These are phyloP conservation scores for Drosophila ezoana DNA, from an alignment of 2,888 invertebrate species.

Conservation along the genomic window DNA sequence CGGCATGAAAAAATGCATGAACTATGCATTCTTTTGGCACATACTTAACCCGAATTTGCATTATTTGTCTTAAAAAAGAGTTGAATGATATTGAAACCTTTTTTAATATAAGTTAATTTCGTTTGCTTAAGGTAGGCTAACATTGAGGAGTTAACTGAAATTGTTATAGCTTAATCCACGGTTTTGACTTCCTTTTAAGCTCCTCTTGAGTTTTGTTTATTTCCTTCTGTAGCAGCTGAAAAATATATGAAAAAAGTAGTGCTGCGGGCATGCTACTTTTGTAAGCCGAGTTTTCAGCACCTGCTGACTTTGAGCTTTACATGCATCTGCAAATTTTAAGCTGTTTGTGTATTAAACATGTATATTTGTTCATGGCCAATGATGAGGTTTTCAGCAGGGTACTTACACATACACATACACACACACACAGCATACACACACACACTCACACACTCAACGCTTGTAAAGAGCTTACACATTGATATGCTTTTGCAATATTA, in stretches of 20 bases:
- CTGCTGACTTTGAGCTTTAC: conserved; percentile 5
- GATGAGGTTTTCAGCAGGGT: conserved; percentile 15
- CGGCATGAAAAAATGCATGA: conserved; percentile 17
- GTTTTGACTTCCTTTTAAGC: too few species aligned
- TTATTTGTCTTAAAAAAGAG: neutral
- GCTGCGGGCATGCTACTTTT: neutral
- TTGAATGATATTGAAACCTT: neutral
- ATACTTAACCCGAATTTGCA: neutral
- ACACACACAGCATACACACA: neutral
- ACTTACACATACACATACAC: neutral
- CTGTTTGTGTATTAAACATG: neutral
- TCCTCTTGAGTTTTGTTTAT: neutral
- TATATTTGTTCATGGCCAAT: neutral
- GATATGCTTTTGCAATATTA: conserved; percentile 68
- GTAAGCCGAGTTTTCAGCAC: neutral
- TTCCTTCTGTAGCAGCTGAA: neutral
- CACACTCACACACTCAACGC: conserved; percentile 8
- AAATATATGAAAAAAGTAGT: too few species aligned
- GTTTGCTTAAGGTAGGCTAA: too few species aligned
- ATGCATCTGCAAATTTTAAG: neutral
- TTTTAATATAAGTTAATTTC: too few species aligned
- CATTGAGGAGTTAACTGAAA: too few species aligned
- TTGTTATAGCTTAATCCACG: too few species aligned
- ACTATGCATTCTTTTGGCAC: neutral
- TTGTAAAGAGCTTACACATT: conserved; percentile 50